phyloP scores from a whole-genome alignment of 2,113 vertebrate species.

The Prolemur simus region DNA sequence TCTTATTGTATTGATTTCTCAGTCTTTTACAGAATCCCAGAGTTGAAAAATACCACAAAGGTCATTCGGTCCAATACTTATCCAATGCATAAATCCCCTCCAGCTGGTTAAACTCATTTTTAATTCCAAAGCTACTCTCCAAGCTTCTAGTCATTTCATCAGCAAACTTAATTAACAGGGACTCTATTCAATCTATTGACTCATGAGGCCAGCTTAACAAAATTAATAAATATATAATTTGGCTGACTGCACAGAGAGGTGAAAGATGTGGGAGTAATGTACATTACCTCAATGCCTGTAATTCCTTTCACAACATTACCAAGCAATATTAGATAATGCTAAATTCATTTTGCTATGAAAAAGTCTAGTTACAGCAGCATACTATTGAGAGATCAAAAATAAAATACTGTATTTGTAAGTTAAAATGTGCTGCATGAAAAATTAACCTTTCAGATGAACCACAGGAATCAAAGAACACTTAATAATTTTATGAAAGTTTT shows the following conservation, averaged over 20 bases:
- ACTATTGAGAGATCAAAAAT: constrained; percentile 36
- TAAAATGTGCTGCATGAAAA: constrained; percentile 33
- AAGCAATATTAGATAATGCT: constrained; percentile 60
- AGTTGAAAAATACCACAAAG: constrained; percentile 56
- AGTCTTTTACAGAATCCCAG: constrained; percentile 3
- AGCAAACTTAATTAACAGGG: constrained; percentile 77
- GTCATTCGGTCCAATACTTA: constrained; percentile 54
- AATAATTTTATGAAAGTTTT: neutral
- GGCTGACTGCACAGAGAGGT: constrained; percentile 70
- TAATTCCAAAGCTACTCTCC: constrained; percentile 73
- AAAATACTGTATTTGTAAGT: neutral
- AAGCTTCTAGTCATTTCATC: constrained; percentile 76
- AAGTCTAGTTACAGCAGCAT: constrained; percentile 16
- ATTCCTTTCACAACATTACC: constrained; percentile 64
- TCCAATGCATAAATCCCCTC: constrained; percentile 66
- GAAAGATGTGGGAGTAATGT: constrained; percentile 59
- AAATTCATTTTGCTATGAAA: constrained; percentile 58
- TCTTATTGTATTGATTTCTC: constrained; percentile 42
- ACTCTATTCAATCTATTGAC: constrained; percentile 77
- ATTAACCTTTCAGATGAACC: constrained; percentile 34
- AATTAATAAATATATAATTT: constrained; percentile 80
- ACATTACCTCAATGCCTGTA: constrained; percentile 42
- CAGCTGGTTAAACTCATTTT: constrained; percentile 77
- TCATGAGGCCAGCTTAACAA: constrained; percentile 74
- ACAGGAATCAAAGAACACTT: neutral